A percentile compares a stretch with the other conserved stretches of the same genome.
These are phyloP conservation scores for Promerops cafer DNA, from an alignment of 2,113 vertebrate genomes.

Conservation along the genomic window DNA sequence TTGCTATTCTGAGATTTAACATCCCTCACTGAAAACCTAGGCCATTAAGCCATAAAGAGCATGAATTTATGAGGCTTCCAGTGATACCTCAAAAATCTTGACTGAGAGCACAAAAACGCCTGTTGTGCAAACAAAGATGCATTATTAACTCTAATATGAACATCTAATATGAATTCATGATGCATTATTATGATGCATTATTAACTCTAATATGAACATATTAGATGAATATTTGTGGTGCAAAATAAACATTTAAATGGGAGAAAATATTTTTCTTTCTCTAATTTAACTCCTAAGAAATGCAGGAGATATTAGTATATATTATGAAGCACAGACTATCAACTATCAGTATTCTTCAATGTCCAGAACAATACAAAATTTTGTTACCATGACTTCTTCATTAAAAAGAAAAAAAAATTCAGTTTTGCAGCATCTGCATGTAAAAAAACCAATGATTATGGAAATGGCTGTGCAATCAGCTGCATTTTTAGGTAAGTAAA, in stretches of 20 bases:
- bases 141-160: not conserved
- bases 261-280: not conserved
- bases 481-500: not conserved
- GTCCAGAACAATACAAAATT: not conserved
- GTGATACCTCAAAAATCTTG: not conserved
- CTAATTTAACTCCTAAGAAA: not conserved
- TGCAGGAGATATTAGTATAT: not conserved
- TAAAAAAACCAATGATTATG: not conserved
- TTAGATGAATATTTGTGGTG: not conserved
- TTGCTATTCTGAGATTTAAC: not conserved
- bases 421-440: not conserved
- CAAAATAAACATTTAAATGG: not conserved
- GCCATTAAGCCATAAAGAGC: not conserved
- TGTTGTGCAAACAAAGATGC: not conserved
- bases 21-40: not conserved
- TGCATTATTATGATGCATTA: not conserved
- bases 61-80: not conserved
- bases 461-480: not conserved
- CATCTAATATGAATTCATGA: too few relatives aligned
- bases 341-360: not conserved
- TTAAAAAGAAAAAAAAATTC: not conserved
- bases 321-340: not conserved
- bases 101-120: not conserved
- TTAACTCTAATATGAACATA: not conserved
- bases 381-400: not conserved